These are phyloP conservation scores for Trichomycterus rosablanca DNA, from an alignment of 2,113 vertebrate species.

Conservation along the genomic window DNA sequence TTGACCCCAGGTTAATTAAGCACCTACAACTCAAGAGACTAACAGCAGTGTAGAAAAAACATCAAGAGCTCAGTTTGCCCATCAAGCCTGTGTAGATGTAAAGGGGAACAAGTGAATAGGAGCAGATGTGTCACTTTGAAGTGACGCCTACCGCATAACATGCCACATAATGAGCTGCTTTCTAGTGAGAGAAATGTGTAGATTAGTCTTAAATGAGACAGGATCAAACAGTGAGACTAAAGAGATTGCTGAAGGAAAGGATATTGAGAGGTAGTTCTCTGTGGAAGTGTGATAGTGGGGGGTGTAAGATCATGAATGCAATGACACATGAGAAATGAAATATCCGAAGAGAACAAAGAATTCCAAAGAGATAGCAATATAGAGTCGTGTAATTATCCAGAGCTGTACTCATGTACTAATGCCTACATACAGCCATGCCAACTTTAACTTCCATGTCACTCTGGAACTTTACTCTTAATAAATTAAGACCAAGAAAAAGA, in stretches of 20 bases:
- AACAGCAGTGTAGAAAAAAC: conserved; percentile 2
- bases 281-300: conserved; percentile 22
- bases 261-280: conserved; percentile 20
- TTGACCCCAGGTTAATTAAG: conserved; percentile 31
- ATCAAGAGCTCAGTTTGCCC: conserved; percentile 19
- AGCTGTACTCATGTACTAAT: background rate
- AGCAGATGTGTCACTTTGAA: conserved; percentile 40
- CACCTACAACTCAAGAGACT: conserved; percentile 17
- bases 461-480: too few relatives aligned
- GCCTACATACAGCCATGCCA: too few relatives aligned
- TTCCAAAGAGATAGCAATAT: background rate
- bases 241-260: conserved; percentile 6
- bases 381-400: conserved; percentile 1
- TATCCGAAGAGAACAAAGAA: conserved; percentile 11
- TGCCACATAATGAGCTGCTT: conserved; percentile 37
- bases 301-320: conserved; percentile 29
- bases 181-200: conserved; percentile 14
- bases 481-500: too few relatives aligned
- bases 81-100: conserved; percentile 2
- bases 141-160: conserved; percentile 22
- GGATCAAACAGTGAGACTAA: conserved; percentile 33
- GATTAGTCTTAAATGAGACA: conserved; percentile 20
- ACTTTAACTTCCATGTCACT: too few relatives aligned
- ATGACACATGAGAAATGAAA: conserved; percentile 32
- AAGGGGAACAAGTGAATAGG: background rate